Evolutionary conservation across 1,140 invertebrate genomes (phyloP), one percentile per base, ranked within the genome.

Genomic region (Sitodiplosis mosellana): DNA sequence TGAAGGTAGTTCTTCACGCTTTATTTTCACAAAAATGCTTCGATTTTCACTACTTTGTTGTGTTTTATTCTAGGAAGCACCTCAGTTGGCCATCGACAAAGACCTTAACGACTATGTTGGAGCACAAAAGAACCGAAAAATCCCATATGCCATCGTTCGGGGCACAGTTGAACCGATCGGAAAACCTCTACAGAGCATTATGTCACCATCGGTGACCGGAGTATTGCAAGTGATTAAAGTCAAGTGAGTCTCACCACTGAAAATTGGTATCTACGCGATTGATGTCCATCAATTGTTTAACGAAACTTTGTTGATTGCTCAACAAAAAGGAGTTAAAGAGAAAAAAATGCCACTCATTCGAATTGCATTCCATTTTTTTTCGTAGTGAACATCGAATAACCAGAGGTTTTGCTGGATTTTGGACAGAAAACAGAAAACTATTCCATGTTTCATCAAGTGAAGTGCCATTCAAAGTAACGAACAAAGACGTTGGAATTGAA

Each of bases 321-420:
- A n/a, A n/a, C n/a, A n/a, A n/a, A n/a, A n/a, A n/a, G n/a, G n/a
- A n/a, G n/a, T n/a, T n/a, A n/a, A n/a, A n/a, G n/a, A n/a, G n/a
- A 18, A 51, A 19, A 41, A 11, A 48, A 17, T 41, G n/a, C n/a
- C n/a, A n/a, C n/a, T n/a, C n/a, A n/a, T n/a, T n/a, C n/a, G n/a
- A n/a, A n/a, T 18, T 11, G 48, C 67, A 54, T 62, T 81, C 48
- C 75, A 69, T 54, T 74, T 81, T 8, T n/a, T n/a, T n/a, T n/a
- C n/a, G n/a, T 49, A 81, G 81, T 60, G 82, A 87, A 64, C 82
- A 85, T 70, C 72, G 83, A 2, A 70, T 83, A 45, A 75, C 80
- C 21, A 70, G 81, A 59, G 78, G 74, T 36, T 76, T 79, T 14
- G 74, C 78, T 38, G 83, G 83, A 8, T 85, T 83, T 59, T 87